Evolutionary conservation across 2,797 vertebrate species (phyloP).

Genomic region (Pangasius mekongensis): DNA sequence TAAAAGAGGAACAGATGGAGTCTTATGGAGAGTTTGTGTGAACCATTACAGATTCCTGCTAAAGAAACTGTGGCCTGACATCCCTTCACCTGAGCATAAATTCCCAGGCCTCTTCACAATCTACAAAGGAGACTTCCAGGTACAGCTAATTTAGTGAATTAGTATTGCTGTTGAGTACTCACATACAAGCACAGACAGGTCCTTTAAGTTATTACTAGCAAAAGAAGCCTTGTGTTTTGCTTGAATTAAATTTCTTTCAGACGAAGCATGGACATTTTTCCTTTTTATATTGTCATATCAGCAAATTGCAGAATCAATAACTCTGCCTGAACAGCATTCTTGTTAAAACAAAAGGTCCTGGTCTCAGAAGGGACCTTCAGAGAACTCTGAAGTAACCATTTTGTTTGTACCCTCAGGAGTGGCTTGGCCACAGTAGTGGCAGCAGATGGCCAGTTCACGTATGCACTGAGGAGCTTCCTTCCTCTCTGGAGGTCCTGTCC

Average conservation of each 20-base stretch:
- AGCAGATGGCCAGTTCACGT: conserved; percentile 73
- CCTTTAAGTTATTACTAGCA: not conserved
- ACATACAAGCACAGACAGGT: not conserved
- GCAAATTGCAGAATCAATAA: not conserved
- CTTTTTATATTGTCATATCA: not conserved
- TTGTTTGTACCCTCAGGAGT: conserved; percentile 72
- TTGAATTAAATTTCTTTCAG: not conserved
- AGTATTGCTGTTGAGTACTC: not conserved
- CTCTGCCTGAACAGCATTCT: not conserved
- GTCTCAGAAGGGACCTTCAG: not conserved
- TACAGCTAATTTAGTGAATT: conserved; percentile 59
- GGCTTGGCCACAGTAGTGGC: conserved; percentile 80
- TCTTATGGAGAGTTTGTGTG: conserved; percentile 9
- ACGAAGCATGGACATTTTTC: not conserved
- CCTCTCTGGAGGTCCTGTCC: conserved; percentile 83
- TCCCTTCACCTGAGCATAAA: conserved; percentile 86
- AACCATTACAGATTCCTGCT: conserved; percentile 75
- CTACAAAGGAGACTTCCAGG: conserved; percentile 87
- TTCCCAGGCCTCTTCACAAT: conserved; percentile 87
- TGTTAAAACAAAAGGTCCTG: not conserved
- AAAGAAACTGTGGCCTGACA: conserved; percentile 86
- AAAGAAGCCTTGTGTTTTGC: not conserved
- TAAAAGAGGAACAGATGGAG: not conserved
- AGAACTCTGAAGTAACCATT: not conserved
- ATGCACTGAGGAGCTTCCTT: conserved; percentile 74